Base-by-base conservation (phyloP, 2,797 vertebrate genomes). In the Hippoglossus hippoglossus region DNA sequence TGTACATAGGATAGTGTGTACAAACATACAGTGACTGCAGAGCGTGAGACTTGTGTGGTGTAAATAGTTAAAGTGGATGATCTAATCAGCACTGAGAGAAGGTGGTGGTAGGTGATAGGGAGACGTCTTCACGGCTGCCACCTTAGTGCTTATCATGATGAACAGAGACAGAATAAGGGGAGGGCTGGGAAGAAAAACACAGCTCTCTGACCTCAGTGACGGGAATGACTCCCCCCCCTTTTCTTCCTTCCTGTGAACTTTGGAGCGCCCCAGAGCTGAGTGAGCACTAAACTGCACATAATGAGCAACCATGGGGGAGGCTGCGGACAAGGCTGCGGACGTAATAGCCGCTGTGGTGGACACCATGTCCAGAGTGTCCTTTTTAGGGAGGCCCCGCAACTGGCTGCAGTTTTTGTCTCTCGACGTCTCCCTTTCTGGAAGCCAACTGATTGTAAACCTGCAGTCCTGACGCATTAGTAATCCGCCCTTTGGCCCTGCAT, bases 201-300 rank as follows among this genome's bases (percentile, higher is more conserved):
- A 74, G 75, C 73, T 53, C 57, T 63, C 80, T 77, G 77, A 90
- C 87, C 83, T 91, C 84, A 65, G 66, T 51, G 54, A 77, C 79
- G 72, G 75, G 46, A 82, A 80, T 63, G 63, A 62, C 31, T 44
- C 62, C 36, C 77, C 60, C 36, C 55, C 49, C 24, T 64, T 68
- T 49, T 49, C 19, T 49, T 80, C 77, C 70, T 83, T 87, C 82
- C 78, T 84, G 81, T 87, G 85, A 90, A 87, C 85, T 87, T 75
- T 89, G 79, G 63, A 89, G 79, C 59, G 74, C 65, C 65, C 71
- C 79, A 55, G 65, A 78, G 84, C 84, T 79, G 80, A 85, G 60
- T 80, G 75, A 80, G 84, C 74, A 85, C 51, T 74, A 77, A 79
- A 79, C 39, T 67, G 51, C 57, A 55, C 63, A 77, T 75, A 83